Evolutionary conservation across 92 coral and sea anemone species (phyloP).

Genomic region (Epizoanthus fatuus): DNA sequence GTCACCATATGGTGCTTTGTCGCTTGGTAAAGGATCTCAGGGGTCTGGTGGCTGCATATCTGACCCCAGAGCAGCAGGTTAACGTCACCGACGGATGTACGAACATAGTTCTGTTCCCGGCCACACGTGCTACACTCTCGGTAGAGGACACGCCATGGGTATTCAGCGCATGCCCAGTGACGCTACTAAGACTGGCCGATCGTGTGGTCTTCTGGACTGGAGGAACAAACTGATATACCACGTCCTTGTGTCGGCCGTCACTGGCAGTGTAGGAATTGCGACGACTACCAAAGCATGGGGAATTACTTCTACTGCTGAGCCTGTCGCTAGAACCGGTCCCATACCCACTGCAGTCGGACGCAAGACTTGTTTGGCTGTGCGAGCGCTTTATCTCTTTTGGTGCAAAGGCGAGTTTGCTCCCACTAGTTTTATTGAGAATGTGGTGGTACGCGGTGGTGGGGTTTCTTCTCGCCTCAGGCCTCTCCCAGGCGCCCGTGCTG

Average conservation of each 20-base stretch:
- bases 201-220: background rate
- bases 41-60: slow-evolving; percentile 47
- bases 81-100: slow-evolving; percentile 23
- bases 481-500: slow-evolving; percentile 6
- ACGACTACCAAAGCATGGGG: slow-evolving; percentile 22
- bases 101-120: background rate
- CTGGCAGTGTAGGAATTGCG: slow-evolving; percentile 13
- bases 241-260: slow-evolving; percentile 18
- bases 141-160: background rate
- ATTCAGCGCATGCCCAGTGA: background rate
- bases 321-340: slow-evolving; percentile 38
- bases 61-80: slow-evolving; percentile 29
- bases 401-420: too few species aligned
- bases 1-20: slow-evolving; percentile 78
- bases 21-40: slow-evolving; percentile 65
- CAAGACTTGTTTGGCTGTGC: slow-evolving; percentile 41
- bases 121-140: background rate
- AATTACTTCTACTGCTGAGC: slow-evolving; percentile 28
- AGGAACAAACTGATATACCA: slow-evolving; percentile 25
- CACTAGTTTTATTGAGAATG: background rate
- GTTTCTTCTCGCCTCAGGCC: slow-evolving; percentile 3
- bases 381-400: slow-evolving; percentile 26
- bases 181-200: slow-evolving; percentile 3
- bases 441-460: background rate
- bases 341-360: slow-evolving; percentile 62